A percentile compares a stretch with the other conserved stretches of the same genome.
Conservation (phyloP, 2,888 invertebrate genomes). For the Meiosimyza decipiens region DNA sequence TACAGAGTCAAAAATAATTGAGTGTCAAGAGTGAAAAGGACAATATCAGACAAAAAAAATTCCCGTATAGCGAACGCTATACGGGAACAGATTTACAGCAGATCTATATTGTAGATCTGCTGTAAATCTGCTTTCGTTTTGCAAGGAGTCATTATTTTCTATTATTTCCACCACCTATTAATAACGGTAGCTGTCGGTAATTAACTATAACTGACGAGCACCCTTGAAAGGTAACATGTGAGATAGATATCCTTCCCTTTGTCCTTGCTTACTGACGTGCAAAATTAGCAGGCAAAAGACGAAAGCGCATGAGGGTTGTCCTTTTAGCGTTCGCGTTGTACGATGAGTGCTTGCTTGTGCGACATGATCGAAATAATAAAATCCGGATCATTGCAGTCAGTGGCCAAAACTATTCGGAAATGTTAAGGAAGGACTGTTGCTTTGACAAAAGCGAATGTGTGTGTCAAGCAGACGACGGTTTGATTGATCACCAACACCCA, state of each 20-base stretch:
- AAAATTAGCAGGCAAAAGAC: constrained; percentile 21
- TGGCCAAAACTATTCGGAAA: not conserved
- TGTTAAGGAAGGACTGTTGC: constrained; percentile 17
- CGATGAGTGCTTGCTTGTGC: constrained; percentile 15
- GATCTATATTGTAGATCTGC: no score
- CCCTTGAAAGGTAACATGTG: not conserved
- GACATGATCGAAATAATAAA: constrained; percentile 22
- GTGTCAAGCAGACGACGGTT: constrained; percentile 20
- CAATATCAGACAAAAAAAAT: constrained; percentile 24
- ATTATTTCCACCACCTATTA: constrained; percentile 25
- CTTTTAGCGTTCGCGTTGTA: constrained; percentile 8
- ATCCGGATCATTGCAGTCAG: constrained; percentile 19
- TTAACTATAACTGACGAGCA: constrained; percentile 17
- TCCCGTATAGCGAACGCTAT: constrained; percentile 19
- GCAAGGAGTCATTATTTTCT: constrained; percentile 18
- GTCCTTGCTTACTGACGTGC: constrained; percentile 11
- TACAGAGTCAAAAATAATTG: constrained; percentile 38
- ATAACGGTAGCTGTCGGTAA: constrained; percentile 17
- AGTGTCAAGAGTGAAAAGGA: constrained; percentile 25
- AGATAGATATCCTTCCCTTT: not conserved
- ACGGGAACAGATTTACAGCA: no score
- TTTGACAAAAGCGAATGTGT: constrained; percentile 31
- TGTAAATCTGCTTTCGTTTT: constrained; percentile 1
- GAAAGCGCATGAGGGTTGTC: not conserved
- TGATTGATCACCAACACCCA: constrained; percentile 36